Base-by-base conservation (phyloP, 53 echinoderm and acorn worm species). In the Hippasteria phrygiana region DNA sequence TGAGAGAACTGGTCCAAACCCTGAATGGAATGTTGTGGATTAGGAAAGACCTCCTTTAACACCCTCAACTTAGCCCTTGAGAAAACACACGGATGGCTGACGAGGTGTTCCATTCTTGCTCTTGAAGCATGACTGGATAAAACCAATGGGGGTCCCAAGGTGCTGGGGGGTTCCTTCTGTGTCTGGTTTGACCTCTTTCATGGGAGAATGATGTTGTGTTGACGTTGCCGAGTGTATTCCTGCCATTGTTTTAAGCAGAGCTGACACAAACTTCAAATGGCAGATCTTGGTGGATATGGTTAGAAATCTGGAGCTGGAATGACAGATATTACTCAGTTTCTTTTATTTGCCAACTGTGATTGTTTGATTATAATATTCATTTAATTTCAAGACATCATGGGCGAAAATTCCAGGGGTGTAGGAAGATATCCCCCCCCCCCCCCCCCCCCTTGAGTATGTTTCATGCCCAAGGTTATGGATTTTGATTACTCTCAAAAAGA, bases 31-130 rank as follows among this genome's bases (percentile, higher is more conserved):
- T 96, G 97, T 71, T 94, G 90, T 1, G 97, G 97, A 66, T 92
- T 74, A 43, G 62, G 73, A 63, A 93, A 96, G 7, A 92, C 88
- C 22, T 78, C 90, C 71, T 95, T 93, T 28, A 92, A 73, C 59
- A 96, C 92, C 64, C 50, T 51, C 14, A 96, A 80, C 72, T 89
- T 93, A 26, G 94, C 97, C 64, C 90, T 95, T 27, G 97, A 89
- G 75, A 89, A 96, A 37, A 66, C 72, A 41, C 97, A 96, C 95
- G 0, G 95, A 77, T 8, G 97, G 97, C 62, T 96, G 97, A 26
- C 97, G 65, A 2, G 94, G 97, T 1, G 97, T 96, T 6, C 97
- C 97, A 88, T 96, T 96, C 82, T 96, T 96, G 36, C 93, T 96
- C 87, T 96, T 96, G 85, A 96, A 96, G 83, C 97, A 96, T 12